phyloP scores from a whole-genome alignment of 2,113 vertebrate genomes.

The Dicerorhinus sumatrensis region DNA sequence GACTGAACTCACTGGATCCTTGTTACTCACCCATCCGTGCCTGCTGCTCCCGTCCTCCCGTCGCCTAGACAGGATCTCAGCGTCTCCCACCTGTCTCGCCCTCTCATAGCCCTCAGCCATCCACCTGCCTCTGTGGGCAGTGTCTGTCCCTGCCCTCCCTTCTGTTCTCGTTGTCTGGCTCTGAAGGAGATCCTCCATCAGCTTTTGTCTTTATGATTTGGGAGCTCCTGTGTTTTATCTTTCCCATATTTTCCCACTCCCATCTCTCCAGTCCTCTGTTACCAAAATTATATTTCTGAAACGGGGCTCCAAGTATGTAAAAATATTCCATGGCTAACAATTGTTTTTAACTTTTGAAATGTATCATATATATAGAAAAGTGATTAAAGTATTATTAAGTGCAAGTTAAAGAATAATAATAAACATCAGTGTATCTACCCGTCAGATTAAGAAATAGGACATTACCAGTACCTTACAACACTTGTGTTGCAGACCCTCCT shows the following conservation, averaged over 20 bases:
- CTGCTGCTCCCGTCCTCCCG: neutral
- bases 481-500: neutral
- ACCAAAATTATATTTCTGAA: slow-evolving; percentile 18
- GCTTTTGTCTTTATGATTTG: neutral
- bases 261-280: neutral
- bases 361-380: neutral
- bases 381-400: slow-evolving; percentile 35
- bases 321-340: neutral
- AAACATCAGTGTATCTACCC: neutral
- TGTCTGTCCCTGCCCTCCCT: neutral
- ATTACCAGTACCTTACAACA: neutral
- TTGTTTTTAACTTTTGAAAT: neutral
- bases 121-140: neutral
- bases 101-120: neutral
- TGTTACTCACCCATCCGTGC: neutral
- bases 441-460: neutral
- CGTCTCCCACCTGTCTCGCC: neutral
- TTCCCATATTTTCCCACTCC: neutral
- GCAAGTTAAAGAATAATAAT: neutral
- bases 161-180: neutral
- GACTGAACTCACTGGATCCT: neutral
- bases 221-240: neutral
- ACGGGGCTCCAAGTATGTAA: neutral
- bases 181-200: neutral
- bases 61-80: neutral